Base-by-base conservation (phyloP, 1,140 invertebrate species). In the Coboldia fuscipes region DNA sequence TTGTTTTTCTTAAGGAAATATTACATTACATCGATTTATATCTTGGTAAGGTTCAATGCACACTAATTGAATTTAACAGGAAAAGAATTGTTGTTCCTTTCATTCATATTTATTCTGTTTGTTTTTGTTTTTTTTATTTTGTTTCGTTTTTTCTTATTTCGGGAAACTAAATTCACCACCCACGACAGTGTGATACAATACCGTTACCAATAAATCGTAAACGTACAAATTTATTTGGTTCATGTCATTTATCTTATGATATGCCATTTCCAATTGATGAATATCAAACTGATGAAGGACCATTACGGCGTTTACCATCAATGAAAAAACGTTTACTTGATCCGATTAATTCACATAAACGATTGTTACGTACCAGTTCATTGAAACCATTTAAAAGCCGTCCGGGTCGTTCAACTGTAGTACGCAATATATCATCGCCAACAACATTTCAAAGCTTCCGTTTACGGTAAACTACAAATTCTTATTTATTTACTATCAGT, bases 211-310 rank as follows among this genome's bases (percentile, higher is more conserved):
- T 44, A 46, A 8, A 48, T 41, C 40, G 48, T n/a, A n/a, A n/a
- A 17, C 54, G 52, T 39, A 50, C 58, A 9, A 61, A 55, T 10
- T 50, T 63, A 17, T 63, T 57, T 17, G 61, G 63, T 0, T 69
- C 65, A 1, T 54, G 63, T 15, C 68, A 71, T 42, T 56, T 72
- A 26, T 63, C 65, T 14, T 67, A 70, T 37, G 68, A 71, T 42
- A 54, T 70, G 17, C 62, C 64, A 9, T 45, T 72, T 12, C 63
- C 68, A 3, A 64, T 60, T 7, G 69, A 72, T 35, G 68, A 72
- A 40, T 70, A 65, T 40, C 58, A 58, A 23, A 48, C 41, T 3
- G 51, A 54, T 13, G 48, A 48, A 36, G 46, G 54, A 0, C 45
- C 51, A 9, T 40, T 54, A 41, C 40, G 48, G 4, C 46, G 49